Evolutionary conservation across 92 coral and sea anemone genomes (phyloP).

Genomic region (Porites lobata): DNA sequence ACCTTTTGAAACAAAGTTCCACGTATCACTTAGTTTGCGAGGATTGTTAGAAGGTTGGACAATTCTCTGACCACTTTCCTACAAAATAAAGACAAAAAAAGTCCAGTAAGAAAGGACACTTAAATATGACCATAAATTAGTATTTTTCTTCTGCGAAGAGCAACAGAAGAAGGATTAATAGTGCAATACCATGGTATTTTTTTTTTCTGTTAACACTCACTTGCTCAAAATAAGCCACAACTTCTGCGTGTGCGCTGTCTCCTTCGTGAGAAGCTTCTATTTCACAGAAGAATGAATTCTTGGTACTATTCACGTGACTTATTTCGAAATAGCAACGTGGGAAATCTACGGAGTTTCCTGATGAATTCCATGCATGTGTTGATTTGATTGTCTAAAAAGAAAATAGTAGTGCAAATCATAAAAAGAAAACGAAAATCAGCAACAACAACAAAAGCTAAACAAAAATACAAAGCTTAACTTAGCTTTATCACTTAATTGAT

Average conservation of each 20-base stretch:
- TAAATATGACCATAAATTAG: too few species aligned
- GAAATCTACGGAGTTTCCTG: slow-evolving; percentile 15
- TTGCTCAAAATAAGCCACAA: slow-evolving; percentile 33
- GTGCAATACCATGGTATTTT: neutral
- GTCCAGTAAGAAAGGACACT: too few species aligned
- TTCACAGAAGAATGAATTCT: slow-evolving; percentile 32
- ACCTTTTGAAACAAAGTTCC: neutral
- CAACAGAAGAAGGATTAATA: too few species aligned
- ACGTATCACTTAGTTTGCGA: neutral
- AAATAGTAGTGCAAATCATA: neutral
- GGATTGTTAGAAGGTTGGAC: neutral
- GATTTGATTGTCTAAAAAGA: slow-evolving; percentile 22
- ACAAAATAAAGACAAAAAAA: neutral
- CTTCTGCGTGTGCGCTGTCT: slow-evolving; percentile 20
- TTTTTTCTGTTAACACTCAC: neutral
- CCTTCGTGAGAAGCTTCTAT: slow-evolving; percentile 31
- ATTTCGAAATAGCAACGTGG: slow-evolving; percentile 22
- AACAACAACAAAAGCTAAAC: too few species aligned
- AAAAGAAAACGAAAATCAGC: too few species aligned
- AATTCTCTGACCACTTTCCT: neutral
- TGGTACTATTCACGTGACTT: slow-evolving; percentile 16
- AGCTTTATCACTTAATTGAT: too few species aligned
- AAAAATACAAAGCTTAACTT: too few species aligned
- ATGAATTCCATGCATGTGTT: slow-evolving; percentile 27
- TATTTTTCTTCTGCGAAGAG: too few species aligned